These are phyloP conservation scores for Origma solitaria DNA, from an alignment of 2,113 vertebrate genomes.

Conservation along the genomic window DNA sequence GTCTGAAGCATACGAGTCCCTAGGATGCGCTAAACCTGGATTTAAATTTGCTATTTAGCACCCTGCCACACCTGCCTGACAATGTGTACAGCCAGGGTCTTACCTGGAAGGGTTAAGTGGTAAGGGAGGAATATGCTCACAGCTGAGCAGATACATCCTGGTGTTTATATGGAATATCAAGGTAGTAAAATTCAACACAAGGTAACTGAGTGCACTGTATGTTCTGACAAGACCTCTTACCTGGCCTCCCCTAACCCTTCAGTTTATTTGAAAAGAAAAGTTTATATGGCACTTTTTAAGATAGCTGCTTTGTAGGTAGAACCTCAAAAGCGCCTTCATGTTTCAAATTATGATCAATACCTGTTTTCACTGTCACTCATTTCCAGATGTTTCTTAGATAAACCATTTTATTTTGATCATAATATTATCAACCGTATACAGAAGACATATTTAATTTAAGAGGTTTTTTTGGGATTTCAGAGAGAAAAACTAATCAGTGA, in stretches of 20 bases:
- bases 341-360: background rate
- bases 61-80: background rate
- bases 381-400: background rate
- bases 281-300: background rate
- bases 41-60: background rate
- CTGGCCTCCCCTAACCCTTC: background rate
- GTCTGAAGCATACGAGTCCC: background rate
- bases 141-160: background rate
- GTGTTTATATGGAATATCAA: background rate
- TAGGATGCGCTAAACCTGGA: background rate
- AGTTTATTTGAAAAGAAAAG: background rate
- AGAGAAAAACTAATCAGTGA: fast-evolving
- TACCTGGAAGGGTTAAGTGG: background rate
- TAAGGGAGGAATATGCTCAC: background rate
- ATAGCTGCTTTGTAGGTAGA: background rate
- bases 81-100: background rate
- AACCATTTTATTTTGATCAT: background rate
- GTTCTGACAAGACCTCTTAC: background rate
- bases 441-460: background rate
- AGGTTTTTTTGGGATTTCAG: background rate
- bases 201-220: background rate
- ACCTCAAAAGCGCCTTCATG: background rate
- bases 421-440: background rate
- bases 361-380: background rate
- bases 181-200: background rate